These are phyloP conservation scores for Drosophila santomea DNA, from an alignment of 1,140 invertebrate genomes.

Conservation along the genomic window DNA sequence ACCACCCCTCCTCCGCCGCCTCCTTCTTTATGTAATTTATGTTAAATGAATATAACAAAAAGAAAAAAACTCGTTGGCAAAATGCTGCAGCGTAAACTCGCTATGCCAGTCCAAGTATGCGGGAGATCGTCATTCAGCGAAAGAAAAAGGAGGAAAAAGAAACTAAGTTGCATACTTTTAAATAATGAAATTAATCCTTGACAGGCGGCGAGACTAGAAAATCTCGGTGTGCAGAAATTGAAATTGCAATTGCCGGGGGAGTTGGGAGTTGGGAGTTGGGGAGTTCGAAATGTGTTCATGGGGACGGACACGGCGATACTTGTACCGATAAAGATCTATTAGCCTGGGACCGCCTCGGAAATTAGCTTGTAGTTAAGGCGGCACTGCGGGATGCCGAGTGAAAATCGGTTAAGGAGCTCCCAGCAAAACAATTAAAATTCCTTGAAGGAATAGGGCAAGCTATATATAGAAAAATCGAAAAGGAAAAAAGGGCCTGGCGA, in stretches of 20 bases:
- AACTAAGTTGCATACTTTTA: constrained; percentile 54
- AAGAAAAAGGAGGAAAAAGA: constrained; percentile 27
- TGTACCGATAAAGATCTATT: constrained; percentile 75
- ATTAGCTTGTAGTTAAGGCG: constrained; percentile 24
- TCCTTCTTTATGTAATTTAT: constrained; percentile 77
- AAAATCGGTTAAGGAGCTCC: constrained; percentile 30
- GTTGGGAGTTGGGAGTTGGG: neutral
- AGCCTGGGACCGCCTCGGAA: constrained; percentile 46
- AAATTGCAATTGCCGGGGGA: constrained; percentile 61
- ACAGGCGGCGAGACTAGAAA: constrained; percentile 71
- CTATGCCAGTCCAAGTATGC: constrained; percentile 70
- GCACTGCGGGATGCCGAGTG: constrained; percentile 50
- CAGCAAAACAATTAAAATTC: constrained; percentile 76
- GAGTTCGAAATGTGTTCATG: neutral
- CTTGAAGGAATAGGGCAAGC: constrained; percentile 52
- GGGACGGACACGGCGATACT: constrained; percentile 4
- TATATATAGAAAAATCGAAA: constrained; percentile 48
- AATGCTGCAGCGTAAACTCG: constrained; percentile 72
- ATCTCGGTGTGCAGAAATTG: constrained; percentile 52
- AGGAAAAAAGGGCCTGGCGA: constrained; percentile 11
- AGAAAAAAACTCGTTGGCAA: constrained; percentile 67
- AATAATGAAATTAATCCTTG: constrained; percentile 85
- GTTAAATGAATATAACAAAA: constrained; percentile 83
- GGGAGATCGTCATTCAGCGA: constrained; percentile 62
- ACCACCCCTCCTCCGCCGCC: constrained; percentile 10